Evolutionary conservation across 2,888 invertebrate genomes (phyloP).

Genomic region (Stenodema calcarata): DNA sequence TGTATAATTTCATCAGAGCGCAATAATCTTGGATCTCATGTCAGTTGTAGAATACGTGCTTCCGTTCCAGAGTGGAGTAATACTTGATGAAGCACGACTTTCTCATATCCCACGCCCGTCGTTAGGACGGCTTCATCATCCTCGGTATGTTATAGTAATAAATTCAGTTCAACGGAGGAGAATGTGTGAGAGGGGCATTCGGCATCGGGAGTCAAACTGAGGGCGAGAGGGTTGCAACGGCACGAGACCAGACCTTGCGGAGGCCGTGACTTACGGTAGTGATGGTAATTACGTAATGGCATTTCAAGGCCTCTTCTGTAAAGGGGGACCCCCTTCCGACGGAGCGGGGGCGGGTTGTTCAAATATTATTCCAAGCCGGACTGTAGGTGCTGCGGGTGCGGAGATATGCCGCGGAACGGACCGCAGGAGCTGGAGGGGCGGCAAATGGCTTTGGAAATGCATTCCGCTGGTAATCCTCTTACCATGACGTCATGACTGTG

Average conservation of each 20-base stretch:
- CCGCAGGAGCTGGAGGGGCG: background rate
- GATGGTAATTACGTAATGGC: slow-evolving; percentile 34
- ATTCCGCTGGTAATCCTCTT: background rate
- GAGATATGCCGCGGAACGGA: background rate
- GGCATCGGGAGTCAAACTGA: background rate
- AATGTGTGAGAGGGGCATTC: background rate
- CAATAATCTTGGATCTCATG: too few species aligned
- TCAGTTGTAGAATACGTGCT: too few species aligned
- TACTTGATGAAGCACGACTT: too few species aligned
- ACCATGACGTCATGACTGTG: background rate
- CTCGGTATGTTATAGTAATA: background rate
- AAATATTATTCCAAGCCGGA: background rate
- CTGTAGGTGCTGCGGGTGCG: background rate
- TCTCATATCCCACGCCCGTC: too few species aligned
- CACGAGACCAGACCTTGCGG: background rate
- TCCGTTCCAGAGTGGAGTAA: too few species aligned
- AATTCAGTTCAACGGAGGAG: background rate
- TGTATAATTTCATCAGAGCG: too few species aligned
- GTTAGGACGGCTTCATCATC: too few species aligned
- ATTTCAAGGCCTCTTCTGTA: background rate
- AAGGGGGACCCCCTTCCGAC: background rate
- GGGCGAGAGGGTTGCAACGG: background rate
- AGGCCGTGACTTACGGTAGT: slow-evolving; percentile 33
- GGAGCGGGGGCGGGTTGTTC: background rate
- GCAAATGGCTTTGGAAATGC: background rate